phyloP scores from a whole-genome alignment of 2,797 vertebrate genomes.

The Myotis findleyi region DNA sequence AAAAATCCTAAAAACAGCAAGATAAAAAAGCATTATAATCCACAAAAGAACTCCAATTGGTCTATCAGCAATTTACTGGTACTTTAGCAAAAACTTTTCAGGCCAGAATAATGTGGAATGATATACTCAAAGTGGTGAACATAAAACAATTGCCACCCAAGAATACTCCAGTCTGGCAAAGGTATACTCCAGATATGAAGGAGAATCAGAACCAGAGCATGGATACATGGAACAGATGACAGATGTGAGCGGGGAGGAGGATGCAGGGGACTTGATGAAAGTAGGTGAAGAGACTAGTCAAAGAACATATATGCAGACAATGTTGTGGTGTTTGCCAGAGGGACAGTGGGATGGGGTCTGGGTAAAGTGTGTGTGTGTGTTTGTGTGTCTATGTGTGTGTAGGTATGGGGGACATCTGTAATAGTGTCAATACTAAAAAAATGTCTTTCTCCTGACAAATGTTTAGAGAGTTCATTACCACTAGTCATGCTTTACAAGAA shows the following conservation, averaged over 20 bases:
- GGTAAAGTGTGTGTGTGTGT: too few relatives aligned
- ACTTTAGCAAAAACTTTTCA: not conserved
- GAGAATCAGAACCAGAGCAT: not conserved
- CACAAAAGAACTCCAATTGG: not conserved
- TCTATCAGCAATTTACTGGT: not conserved
- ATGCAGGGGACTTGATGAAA: too few relatives aligned
- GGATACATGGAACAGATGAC: too few relatives aligned
- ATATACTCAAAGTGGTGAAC: not conserved
- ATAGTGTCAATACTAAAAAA: too few relatives aligned
- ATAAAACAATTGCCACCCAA: not conserved
- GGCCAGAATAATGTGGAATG: not conserved
- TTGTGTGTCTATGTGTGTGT: too few relatives aligned
- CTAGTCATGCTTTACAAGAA: not conserved
- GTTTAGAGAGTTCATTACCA: not conserved
- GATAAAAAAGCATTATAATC: not conserved
- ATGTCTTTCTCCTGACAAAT: not conserved
- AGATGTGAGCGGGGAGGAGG: too few relatives aligned
- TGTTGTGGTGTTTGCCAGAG: too few relatives aligned
- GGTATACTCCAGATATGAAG: not conserved
- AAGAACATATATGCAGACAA: too few relatives aligned
- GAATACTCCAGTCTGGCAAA: not conserved
- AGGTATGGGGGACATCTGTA: too few relatives aligned
- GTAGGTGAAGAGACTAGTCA: too few relatives aligned
- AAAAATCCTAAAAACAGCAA: not conserved
- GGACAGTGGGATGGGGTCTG: too few relatives aligned